A percentile compares a stretch with the other conserved stretches of the same genome.
Evolutionary conservation across 2,888 invertebrate genomes (phyloP).

Genomic region (Blastobasis adustella): DNA sequence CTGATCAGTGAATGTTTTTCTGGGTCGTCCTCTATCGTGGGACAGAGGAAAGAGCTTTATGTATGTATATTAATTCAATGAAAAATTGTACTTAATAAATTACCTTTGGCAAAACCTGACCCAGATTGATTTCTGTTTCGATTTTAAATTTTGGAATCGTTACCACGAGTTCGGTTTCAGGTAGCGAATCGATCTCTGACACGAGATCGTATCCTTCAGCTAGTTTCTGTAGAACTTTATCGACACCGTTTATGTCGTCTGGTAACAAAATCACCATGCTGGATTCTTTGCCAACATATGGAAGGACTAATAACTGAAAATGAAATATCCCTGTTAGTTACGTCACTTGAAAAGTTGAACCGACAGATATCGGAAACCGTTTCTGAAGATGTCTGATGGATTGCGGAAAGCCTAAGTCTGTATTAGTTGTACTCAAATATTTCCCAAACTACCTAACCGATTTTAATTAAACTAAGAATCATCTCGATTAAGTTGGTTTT

Average conservation of each 20-base stretch:
- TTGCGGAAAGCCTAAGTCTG: too few relatives aligned
- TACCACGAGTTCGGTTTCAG: conserved; percentile 75
- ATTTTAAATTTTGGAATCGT: conserved; percentile 87
- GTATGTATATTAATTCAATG: too few relatives aligned
- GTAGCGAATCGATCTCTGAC: conserved; percentile 61
- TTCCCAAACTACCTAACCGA: too few relatives aligned
- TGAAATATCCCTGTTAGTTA: neutral
- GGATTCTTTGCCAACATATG: conserved; percentile 79
- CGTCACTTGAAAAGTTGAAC: neutral
- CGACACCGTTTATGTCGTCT: conserved; percentile 78
- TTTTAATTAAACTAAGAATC: too few relatives aligned
- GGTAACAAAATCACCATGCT: conserved; percentile 87
- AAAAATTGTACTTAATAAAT: too few relatives aligned
- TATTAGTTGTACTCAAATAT: too few relatives aligned
- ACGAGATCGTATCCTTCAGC: conserved; percentile 66
- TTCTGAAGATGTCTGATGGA: too few relatives aligned
- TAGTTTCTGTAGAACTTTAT: conserved; percentile 76
- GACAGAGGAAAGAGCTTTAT: too few relatives aligned
- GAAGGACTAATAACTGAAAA: conserved; percentile 79
- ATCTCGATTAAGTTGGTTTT: too few relatives aligned
- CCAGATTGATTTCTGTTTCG: conserved; percentile 80
- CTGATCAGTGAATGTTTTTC: too few relatives aligned
- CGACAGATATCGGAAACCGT: too few relatives aligned
- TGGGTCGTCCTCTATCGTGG: too few relatives aligned
- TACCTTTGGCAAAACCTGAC: conserved; percentile 77